phyloP scores from a whole-genome alignment of 2,113 vertebrate genomes.

The Datnioides undecimradiatus region DNA sequence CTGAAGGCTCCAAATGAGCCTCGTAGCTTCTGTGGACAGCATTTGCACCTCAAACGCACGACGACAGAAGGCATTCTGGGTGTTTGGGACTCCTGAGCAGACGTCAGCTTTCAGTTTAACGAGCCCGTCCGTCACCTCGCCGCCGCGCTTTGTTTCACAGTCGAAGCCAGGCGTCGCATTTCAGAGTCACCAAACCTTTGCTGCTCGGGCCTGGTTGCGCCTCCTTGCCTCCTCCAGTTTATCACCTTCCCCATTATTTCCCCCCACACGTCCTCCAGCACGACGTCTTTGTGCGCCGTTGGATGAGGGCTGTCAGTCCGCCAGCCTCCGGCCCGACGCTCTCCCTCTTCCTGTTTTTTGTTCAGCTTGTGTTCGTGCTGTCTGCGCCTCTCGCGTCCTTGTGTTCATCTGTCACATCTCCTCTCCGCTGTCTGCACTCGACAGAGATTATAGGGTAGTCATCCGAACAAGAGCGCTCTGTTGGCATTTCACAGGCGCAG shows the following conservation, averaged over 20 bases:
- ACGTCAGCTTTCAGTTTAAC: background rate
- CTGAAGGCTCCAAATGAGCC: background rate
- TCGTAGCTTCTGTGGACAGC: background rate
- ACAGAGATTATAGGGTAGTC: constrained; percentile 58
- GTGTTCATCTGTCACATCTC: constrained; percentile 43
- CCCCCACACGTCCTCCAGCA: constrained; percentile 3
- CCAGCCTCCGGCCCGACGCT: background rate
- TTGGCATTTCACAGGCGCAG: constrained; percentile 52
- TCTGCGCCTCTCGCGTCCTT: background rate
- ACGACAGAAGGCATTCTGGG: background rate
- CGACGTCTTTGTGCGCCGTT: constrained; percentile 31
- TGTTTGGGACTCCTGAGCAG: background rate
- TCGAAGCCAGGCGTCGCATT: background rate
- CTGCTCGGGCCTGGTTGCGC: background rate
- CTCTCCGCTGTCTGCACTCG: constrained; percentile 6
- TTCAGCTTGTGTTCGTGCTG: constrained; percentile 5
- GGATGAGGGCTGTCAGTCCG: constrained; percentile 20
- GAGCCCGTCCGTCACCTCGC: background rate
- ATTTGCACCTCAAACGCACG: background rate
- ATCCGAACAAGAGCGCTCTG: constrained; percentile 27
- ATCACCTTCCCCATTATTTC: background rate
- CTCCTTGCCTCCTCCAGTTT: background rate
- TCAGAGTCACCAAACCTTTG: background rate
- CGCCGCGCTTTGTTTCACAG: background rate
- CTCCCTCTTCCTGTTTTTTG: constrained; percentile 5